Evolutionary conservation across 2,113 vertebrate genomes (phyloP).

Genomic region (Podiceps cristatus): DNA sequence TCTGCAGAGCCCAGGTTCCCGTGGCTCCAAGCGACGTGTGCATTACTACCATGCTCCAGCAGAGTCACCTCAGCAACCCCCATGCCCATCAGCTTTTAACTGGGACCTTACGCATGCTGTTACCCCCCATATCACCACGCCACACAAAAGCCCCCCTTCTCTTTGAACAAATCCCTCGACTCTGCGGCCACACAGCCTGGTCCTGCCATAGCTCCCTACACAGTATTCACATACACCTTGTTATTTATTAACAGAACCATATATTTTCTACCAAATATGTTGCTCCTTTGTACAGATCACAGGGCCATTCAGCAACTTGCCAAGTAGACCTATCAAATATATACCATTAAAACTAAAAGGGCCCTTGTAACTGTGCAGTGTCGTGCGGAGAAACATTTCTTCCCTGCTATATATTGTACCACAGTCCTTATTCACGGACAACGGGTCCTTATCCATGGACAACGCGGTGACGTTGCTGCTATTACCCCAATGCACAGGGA

Average conservation of each 20-base stretch:
- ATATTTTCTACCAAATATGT: not conserved
- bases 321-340: not conserved
- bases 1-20: not conserved
- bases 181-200: not conserved
- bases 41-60: rapidly evolving
- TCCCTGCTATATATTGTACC: not conserved
- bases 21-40: not conserved
- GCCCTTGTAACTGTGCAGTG: not conserved
- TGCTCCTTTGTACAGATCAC: not conserved
- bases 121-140: not conserved
- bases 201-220: not conserved
- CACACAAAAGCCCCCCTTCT: not conserved
- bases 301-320: not conserved
- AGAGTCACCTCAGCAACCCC: not conserved
- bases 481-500: not conserved
- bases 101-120: not conserved
- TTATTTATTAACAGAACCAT: not conserved
- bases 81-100: not conserved
- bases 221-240: not conserved
- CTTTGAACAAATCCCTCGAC: not conserved
- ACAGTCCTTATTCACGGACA: not conserved
- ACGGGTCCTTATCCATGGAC: not conserved
- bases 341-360: not conserved
- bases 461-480: not conserved
- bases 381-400: not conserved